Evolutionary conservation across 2,113 vertebrate genomes (phyloP).

Genomic region (Caranx ignobilis): DNA sequence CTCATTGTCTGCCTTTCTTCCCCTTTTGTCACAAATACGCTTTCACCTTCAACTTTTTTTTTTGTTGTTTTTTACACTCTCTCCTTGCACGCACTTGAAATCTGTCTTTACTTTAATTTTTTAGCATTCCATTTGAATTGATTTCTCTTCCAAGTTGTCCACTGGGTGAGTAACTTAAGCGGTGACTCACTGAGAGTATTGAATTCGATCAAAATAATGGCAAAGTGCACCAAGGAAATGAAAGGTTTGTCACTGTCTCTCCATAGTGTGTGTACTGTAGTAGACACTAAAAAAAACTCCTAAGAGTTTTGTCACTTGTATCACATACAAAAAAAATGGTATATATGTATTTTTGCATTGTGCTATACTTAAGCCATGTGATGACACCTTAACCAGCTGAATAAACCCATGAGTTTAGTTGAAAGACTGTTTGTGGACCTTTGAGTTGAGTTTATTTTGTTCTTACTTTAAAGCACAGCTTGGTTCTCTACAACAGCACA

Average conservation of each 20-base stretch:
- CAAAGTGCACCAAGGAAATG: constrained; percentile 53
- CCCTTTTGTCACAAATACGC: constrained; percentile 19
- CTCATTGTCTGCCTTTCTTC: constrained; percentile 27
- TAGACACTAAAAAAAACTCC: not conserved
- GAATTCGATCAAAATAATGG: constrained; percentile 68
- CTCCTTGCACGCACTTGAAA: constrained; percentile 21
- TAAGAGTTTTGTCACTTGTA: not conserved
- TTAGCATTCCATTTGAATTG: constrained; percentile 57
- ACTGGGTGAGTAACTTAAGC: constrained; percentile 64
- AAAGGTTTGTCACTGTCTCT: constrained; percentile 32
- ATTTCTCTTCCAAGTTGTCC: constrained; percentile 62
- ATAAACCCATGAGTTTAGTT: not conserved
- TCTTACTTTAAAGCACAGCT: not conserved
- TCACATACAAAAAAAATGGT: too few species aligned
- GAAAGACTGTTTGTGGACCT: not conserved
- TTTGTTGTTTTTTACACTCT: not conserved
- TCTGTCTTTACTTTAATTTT: constrained; percentile 43
- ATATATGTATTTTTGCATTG: not conserved
- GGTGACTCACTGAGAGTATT: constrained; percentile 62
- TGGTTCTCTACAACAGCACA: not conserved
- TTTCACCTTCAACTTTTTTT: constrained; percentile 52
- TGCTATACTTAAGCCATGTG: not conserved
- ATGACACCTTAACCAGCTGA: not conserved
- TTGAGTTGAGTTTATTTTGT: not conserved
- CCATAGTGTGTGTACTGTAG: not conserved